Conservation (phyloP, 2,888 invertebrate genomes). For the Himalopsyche anomala region DNA sequence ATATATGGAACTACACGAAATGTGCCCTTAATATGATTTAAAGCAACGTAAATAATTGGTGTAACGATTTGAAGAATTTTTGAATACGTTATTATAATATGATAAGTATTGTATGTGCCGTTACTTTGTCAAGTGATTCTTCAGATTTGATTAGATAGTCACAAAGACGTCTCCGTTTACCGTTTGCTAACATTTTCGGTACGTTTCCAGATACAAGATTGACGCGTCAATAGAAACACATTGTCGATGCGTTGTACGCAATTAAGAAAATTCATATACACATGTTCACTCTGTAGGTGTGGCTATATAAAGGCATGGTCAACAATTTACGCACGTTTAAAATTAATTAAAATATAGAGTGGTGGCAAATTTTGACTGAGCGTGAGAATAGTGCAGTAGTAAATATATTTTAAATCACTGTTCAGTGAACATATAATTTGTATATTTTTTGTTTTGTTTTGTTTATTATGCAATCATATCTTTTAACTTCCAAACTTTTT, state of each 20-base stretch:
- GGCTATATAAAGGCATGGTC: not conserved
- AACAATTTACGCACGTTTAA: not conserved
- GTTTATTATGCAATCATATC: too few species aligned
- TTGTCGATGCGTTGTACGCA: not conserved
- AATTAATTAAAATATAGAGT: too few species aligned
- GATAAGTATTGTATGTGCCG: not conserved
- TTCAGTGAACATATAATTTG: too few species aligned
- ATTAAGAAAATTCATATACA: not conserved
- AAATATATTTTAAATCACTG: too few species aligned
- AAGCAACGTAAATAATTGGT: not conserved
- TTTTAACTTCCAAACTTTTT: too few species aligned
- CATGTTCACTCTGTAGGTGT: not conserved
- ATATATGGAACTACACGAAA: not conserved
- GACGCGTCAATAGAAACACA: constrained; percentile 19
- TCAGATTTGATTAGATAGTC: not conserved
- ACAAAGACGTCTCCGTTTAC: not conserved
- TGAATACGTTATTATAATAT: not conserved
- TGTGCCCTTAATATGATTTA: not conserved
- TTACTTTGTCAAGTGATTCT: constrained; percentile 18
- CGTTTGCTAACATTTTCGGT: constrained; percentile 23
- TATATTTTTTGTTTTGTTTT: too few species aligned
- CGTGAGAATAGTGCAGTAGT: too few species aligned
- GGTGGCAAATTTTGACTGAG: too few species aligned
- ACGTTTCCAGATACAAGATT: not conserved
- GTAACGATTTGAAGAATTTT: not conserved